Evolutionary conservation across 2,113 vertebrate genomes (phyloP).

Genomic region (Isichthys henryi): DNA sequence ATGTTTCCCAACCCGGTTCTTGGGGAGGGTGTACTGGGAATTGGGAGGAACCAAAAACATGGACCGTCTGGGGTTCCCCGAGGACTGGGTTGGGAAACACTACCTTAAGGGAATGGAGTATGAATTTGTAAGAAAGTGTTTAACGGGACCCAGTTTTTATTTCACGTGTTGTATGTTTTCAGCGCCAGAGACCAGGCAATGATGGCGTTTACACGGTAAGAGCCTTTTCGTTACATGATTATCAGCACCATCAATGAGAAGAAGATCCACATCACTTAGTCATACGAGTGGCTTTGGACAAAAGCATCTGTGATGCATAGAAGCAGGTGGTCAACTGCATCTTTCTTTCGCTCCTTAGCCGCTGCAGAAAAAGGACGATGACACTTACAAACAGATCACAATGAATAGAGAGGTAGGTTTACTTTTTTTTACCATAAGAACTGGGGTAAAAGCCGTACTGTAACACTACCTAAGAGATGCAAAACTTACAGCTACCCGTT

Average conservation of each 20-base stretch:
- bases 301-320: neutral
- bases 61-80: too few relatives aligned
- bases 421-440: neutral
- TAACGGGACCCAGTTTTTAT: neutral
- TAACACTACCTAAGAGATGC: neutral
- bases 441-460: neutral
- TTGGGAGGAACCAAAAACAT: too few relatives aligned
- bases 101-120: neutral
- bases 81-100: neutral
- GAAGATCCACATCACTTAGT: neutral
- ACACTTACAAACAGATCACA: conserved; percentile 16
- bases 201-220: conserved; percentile 20
- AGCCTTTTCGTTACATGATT: neutral
- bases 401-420: conserved; percentile 58
- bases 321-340: neutral
- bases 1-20: neutral
- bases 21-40: too few relatives aligned
- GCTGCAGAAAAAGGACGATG: neutral
- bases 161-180: neutral
- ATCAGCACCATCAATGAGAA: neutral
- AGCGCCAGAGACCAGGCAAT: conserved; percentile 7
- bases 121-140: neutral
- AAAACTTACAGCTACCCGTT: neutral
- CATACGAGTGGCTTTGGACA: neutral
- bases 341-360: conserved; percentile 2